Base-by-base conservation (phyloP, 2,888 invertebrate genomes). In the Tuta absoluta region DNA sequence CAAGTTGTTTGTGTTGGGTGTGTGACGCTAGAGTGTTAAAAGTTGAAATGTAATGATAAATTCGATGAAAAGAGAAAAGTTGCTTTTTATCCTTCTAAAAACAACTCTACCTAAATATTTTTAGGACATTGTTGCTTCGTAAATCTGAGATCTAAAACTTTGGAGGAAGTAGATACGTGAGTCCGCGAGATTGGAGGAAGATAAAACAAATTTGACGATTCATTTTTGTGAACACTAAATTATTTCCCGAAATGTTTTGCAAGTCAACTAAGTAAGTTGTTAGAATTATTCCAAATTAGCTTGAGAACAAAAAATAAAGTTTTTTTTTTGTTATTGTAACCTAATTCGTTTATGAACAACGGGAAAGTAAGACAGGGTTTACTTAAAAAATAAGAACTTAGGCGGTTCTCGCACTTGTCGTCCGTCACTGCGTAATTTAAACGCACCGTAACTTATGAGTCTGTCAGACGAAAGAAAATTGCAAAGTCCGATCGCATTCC, bases 151-250 rank as follows among this genome's bases (percentile, higher is more conserved):
- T 10, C 1, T 11, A 49, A 14, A 61, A 61, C 28, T 61, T 61
- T 28, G 2, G 19, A 17, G n/a, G 19, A 61, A 61, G 61, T 61
- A 33, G 49, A 61, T 61, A 61, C 60, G 60, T 61, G 60, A 61
- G 49, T 49, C 38, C 33, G n/a, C 33, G 33, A 64, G 65, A 66
- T 64, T 65, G 63, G 68, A 63, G 64, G 71, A 68, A 67, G 68
- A 70, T 74, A 72, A 69, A 75, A 72, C 68, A 68, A 71, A 74
- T 75, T 73, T 70, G 66, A 72, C 65, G 66, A 68, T 67, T 69
- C 68, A 68, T 66, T 66, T 61, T 61, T 61, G n/a, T 3, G 60
- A 60, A 45, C 10, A 45, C 2, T 10, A 45, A 45, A 45, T 61
- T 28, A n/a, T 61, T 19, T 49, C 19, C 8, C 8, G 12, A 49